These are phyloP conservation scores for Drosophila putrida DNA, from an alignment of 2,888 invertebrate genomes.

Conservation along the genomic window DNA sequence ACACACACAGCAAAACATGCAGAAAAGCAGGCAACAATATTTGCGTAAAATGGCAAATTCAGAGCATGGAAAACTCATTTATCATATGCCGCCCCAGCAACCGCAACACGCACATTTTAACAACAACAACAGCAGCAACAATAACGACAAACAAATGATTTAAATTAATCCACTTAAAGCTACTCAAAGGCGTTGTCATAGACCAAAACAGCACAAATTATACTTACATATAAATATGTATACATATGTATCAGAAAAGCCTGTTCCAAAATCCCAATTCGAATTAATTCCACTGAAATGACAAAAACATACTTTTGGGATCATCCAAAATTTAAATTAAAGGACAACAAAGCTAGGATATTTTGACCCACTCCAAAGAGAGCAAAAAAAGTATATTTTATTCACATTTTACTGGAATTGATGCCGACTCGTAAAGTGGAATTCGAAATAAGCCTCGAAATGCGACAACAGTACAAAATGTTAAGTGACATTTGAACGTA, in stretches of 20 bases:
- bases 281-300: conserved; percentile 14
- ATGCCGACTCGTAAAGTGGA: conserved; percentile 14
- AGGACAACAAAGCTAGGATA: conserved; percentile 1
- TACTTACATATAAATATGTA: conserved; percentile 2
- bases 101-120: conserved; percentile 56
- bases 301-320: conserved; percentile 10
- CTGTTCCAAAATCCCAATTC: conserved; percentile 4
- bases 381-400: not conserved
- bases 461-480: conserved; percentile 16
- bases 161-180: conserved; percentile 80
- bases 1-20: conserved; percentile 11
- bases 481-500: conserved; percentile 18
- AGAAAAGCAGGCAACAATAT: conserved; percentile 54
- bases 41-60: conserved; percentile 58
- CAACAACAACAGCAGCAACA: conserved; percentile 35
- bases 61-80: conserved; percentile 76
- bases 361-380: not conserved
- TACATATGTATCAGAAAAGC: not conserved
- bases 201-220: conserved; percentile 35
- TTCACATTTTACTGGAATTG: conserved; percentile 9
- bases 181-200: conserved; percentile 55
- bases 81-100: conserved; percentile 61
- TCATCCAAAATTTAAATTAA: conserved; percentile 4
- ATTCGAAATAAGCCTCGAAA: conserved; percentile 7
- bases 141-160: conserved; percentile 55